A percentile compares a stretch with the other conserved stretches of the same genome.
These are phyloP conservation scores for Porites rus DNA, from an alignment of 92 coral and sea anemone genomes.

Conservation along the genomic window DNA sequence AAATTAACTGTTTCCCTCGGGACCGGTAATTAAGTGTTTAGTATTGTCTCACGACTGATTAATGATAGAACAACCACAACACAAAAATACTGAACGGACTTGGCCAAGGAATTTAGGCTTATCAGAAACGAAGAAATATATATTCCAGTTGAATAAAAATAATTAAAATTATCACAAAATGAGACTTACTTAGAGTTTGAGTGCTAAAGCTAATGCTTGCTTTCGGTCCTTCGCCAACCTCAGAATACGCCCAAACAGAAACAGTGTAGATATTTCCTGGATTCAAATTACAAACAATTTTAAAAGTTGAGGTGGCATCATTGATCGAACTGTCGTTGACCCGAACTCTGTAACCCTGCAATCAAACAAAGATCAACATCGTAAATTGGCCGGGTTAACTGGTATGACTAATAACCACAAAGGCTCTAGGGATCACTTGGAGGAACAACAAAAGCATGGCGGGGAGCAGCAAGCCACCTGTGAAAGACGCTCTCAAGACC, in stretches of 20 bases:
- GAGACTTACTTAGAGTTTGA: constrained; percentile 40
- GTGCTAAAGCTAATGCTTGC: constrained; percentile 35
- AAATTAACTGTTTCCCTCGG: too few species aligned
- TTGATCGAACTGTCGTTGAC: neutral
- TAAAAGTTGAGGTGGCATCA: neutral
- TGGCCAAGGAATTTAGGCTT: neutral
- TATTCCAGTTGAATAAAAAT: too few species aligned
- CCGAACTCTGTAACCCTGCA: constrained; percentile 69
- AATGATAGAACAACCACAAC: too few species aligned
- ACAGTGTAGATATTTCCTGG: constrained; percentile 41
- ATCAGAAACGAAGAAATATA: neutral
- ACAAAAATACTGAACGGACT: too few species aligned
- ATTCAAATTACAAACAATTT: constrained; percentile 21
- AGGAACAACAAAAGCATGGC: too few species aligned
- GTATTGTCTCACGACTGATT: too few species aligned
- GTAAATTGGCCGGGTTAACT: neutral
- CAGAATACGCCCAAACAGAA: constrained; percentile 59
- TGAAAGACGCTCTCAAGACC: too few species aligned
- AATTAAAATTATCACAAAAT: too few species aligned
- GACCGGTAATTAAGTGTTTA: too few species aligned
- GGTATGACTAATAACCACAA: too few species aligned
- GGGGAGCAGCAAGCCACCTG: too few species aligned
- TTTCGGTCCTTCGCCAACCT: constrained; percentile 70
- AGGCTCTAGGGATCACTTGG: too few species aligned
- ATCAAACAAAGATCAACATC: neutral